phyloP scores from a whole-genome alignment of 2,797 vertebrate species.

The Sandelia bainsii region DNA sequence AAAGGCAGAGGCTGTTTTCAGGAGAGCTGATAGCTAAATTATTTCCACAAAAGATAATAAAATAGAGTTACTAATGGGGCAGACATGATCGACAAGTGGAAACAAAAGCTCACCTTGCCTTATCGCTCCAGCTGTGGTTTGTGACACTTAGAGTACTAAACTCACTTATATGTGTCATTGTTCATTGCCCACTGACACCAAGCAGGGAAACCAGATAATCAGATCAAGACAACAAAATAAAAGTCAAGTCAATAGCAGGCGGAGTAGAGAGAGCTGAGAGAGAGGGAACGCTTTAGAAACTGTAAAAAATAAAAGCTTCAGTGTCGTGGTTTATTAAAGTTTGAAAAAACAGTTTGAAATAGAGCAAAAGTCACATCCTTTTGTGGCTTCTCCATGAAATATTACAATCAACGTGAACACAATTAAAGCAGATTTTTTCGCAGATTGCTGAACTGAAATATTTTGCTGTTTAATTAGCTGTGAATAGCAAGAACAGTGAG shows the following conservation, averaged over 20 bases:
- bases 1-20: slow-evolving; percentile 7
- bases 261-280: background rate
- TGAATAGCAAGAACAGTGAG: slow-evolving; percentile 12
- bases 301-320: background rate
- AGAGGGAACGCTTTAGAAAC: background rate
- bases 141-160: slow-evolving; percentile 18
- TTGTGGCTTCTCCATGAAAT: background rate
- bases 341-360: slow-evolving; percentile 2
- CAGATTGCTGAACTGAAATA: slow-evolving; percentile 17
- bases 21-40: slow-evolving; percentile 10
- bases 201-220: slow-evolving; percentile 36
- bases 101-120: slow-evolving; percentile 23
- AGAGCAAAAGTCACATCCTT: background rate
- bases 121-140: slow-evolving; percentile 17
- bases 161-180: slow-evolving; percentile 19
- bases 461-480: slow-evolving; percentile 33
- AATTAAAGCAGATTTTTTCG: background rate
- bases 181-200: slow-evolving; percentile 16
- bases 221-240: slow-evolving; percentile 22
- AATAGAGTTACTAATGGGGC: slow-evolving; percentile 10
- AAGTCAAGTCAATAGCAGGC: slow-evolving; percentile 1
- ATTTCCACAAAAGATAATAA: background rate
- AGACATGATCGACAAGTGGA: slow-evolving; percentile 36
- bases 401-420: background rate
- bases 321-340: background rate